phyloP scores from a whole-genome alignment of 2,888 invertebrate species.

The Parelbella ahira region DNA sequence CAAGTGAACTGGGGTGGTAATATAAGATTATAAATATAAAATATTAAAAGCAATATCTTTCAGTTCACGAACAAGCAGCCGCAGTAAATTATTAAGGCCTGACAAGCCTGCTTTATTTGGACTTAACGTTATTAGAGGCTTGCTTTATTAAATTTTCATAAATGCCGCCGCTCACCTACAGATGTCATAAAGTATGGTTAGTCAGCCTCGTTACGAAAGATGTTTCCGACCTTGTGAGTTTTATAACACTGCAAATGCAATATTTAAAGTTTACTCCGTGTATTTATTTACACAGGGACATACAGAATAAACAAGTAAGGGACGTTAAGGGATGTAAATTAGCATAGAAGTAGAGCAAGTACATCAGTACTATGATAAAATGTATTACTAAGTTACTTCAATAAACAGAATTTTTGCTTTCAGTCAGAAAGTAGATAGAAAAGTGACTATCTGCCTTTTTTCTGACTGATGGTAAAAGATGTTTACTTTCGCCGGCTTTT shows the following conservation, averaged over 20 bases:
- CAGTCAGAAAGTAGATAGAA: no score
- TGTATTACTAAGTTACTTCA: no score
- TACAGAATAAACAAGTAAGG: no score
- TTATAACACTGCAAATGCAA: slow-evolving; percentile 1
- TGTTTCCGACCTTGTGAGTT: slow-evolving; percentile 3
- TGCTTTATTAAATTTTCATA: slow-evolving; percentile 20
- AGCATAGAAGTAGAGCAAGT: no score
- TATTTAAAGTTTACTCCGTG: background rate
- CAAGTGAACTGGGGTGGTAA: no score
- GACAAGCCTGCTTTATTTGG: slow-evolving; percentile 4
- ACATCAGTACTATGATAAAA: no score
- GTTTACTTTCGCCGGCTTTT: no score
- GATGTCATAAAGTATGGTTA: slow-evolving; percentile 15
- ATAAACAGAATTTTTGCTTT: no score
- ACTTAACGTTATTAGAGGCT: background rate
- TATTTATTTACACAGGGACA: background rate
- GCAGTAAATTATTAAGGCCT: slow-evolving; percentile 13
- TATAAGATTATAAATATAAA: no score
- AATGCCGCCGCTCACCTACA: slow-evolving; percentile 9
- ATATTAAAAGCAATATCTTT: slow-evolving; percentile 14
- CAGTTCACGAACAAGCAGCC: background rate
- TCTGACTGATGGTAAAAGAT: no score
- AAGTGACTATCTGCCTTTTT: no score
- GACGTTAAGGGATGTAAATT: no score
- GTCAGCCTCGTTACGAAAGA: slow-evolving; percentile 1